phyloP scores from a whole-genome alignment of 1,140 invertebrate genomes.

The Chrysomallon squamiferum region DNA sequence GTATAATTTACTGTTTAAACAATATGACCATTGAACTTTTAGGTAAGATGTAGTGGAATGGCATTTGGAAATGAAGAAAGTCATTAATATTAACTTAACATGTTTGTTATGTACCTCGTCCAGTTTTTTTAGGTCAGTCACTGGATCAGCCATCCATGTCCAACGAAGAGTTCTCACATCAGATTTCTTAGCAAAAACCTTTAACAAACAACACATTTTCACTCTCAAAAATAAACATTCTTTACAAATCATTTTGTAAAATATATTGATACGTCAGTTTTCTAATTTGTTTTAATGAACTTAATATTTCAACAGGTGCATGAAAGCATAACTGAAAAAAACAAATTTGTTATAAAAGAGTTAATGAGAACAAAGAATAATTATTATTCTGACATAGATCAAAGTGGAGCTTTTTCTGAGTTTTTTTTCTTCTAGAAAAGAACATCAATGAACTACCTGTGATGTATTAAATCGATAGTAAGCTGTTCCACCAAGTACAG shows the following conservation, averaged over 20 bases:
- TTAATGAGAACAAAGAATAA: too few species aligned
- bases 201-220: neutral
- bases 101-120: conserved; percentile 64
- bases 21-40: neutral
- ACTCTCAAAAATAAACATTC: too few species aligned
- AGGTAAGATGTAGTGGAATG: neutral
- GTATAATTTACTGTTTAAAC: neutral
- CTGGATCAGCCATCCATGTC: conserved; percentile 38
- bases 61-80: neutral
- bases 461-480: neutral
- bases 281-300: too few species aligned
- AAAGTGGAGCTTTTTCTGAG: too few species aligned
- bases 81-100: too few species aligned
- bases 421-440: too few species aligned
- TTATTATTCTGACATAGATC: too few species aligned
- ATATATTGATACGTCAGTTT: too few species aligned
- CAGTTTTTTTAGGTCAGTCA: conserved; percentile 72
- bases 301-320: too few species aligned
- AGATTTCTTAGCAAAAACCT: conserved; percentile 8
- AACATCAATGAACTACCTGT: neutral
- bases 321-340: too few species aligned
- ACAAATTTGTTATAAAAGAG: too few species aligned
- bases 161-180: conserved; percentile 2
- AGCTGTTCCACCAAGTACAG: neutral
- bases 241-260: too few species aligned